phyloP scores from a whole-genome alignment of 2,113 vertebrate genomes.

The Salvelinus alpinus region DNA sequence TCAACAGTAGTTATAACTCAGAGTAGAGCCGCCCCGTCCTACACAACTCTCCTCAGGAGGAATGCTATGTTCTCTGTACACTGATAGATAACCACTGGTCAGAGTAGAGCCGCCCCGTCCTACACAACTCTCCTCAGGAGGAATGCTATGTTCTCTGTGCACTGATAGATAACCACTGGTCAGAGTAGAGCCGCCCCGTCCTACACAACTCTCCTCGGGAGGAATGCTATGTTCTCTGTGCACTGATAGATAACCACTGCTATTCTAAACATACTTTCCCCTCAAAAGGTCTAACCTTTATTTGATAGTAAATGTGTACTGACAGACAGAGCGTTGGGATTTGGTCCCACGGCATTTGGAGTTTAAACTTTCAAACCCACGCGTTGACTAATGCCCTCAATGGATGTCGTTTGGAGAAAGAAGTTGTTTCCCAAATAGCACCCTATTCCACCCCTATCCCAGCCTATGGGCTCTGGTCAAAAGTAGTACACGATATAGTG shows the following conservation, averaged over 20 bases:
- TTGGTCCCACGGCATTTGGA: not conserved
- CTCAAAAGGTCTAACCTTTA: not conserved
- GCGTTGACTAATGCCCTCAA: not conserved
- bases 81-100: slow-evolving; percentile 29
- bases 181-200: no score
- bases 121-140: no score
- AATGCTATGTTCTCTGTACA: slow-evolving; percentile 56
- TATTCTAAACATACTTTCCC: slow-evolving; percentile 39
- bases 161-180: no score
- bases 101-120: no score
- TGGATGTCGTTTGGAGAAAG: no score
- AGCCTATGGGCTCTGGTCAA: no score
- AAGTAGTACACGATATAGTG: no score
- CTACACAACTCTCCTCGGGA: no score
- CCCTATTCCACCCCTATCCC: no score
- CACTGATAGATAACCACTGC: slow-evolving; percentile 38
- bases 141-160: no score
- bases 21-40: slow-evolving; percentile 53
- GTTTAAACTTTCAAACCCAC: not conserved
- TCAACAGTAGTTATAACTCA: slow-evolving; percentile 36
- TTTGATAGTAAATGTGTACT: not conserved
- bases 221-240: no score
- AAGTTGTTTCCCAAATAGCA: no score
- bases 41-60: slow-evolving; percentile 57
- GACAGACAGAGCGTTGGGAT: not conserved